A percentile compares a stretch with the other conserved stretches of the same genome.
Evolutionary conservation across 2,113 vertebrate genomes (phyloP).

Genomic region (Neodontobutis hainanensis): DNA sequence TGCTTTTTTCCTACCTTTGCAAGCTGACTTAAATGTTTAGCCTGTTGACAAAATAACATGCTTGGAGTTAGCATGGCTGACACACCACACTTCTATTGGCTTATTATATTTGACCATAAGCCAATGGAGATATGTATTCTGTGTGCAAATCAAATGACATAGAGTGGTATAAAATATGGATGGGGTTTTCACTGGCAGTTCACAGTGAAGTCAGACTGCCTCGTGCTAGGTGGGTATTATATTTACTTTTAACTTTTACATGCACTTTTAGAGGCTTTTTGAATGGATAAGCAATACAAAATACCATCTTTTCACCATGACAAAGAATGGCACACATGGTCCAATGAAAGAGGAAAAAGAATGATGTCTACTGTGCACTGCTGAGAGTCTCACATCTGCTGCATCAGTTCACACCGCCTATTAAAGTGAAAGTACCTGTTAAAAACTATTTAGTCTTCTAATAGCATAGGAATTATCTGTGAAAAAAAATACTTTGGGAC

Average conservation of each 20-base stretch:
- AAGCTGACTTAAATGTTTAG: slow-evolving; percentile 4
- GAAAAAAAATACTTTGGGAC: too few species aligned
- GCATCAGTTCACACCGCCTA: too few species aligned
- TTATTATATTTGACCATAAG: slow-evolving; percentile 27
- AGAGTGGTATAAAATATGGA: slow-evolving; percentile 10
- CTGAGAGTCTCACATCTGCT: too few species aligned
- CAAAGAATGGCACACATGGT: slow-evolving; percentile 32
- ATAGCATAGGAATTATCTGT: too few species aligned
- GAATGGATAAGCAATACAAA: neutral
- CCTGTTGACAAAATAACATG: slow-evolving; percentile 6
- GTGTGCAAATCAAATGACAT: slow-evolving; percentile 44
- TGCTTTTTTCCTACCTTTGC: slow-evolving; percentile 2
- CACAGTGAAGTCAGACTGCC: slow-evolving; percentile 18
- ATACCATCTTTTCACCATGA: neutral
- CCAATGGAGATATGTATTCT: slow-evolving; percentile 29
- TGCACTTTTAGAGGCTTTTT: slow-evolving; percentile 5
- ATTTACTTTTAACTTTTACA: neutral
- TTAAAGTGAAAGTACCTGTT: too few species aligned
- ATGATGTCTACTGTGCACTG: too few species aligned
- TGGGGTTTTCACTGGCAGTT: slow-evolving; percentile 24
- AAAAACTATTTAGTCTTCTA: too few species aligned
- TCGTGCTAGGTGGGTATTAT: slow-evolving; percentile 1
- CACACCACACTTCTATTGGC: slow-evolving; percentile 29
- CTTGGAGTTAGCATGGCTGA: slow-evolving; percentile 8
- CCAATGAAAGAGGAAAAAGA: too few species aligned